Evolutionary conservation across 2,888 invertebrate genomes (phyloP), one percentile per base, ranked within the genome.

Genomic region (Neoscelio sp.): DNA sequence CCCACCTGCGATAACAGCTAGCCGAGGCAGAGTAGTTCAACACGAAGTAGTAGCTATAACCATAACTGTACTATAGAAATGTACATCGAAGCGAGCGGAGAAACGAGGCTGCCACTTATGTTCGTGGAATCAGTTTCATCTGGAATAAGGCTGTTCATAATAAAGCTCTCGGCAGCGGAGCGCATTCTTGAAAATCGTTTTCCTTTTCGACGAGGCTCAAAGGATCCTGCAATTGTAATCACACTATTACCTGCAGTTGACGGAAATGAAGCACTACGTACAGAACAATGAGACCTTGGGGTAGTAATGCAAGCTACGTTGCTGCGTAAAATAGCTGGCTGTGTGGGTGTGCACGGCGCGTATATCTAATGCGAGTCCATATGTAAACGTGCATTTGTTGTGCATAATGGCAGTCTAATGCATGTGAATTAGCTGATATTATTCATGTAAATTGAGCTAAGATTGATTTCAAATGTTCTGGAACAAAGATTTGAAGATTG

Each of bases 11-110:
- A 65, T 62, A 62, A 28, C 48, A 18, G 23, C 52, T 35, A 56
- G 50, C 44, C 12, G 17, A 60, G 54, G 52, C 48, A 30, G 48
- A 58, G 44, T 35, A 67, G 56, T 48, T 60, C 18, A 42, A 62
- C 48, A 40, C 33, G 18, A 8, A 71, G 68, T 56, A 70, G 60
- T 68, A 48, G 71, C 82, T 56, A 78, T 81, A 82, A 82, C 83
- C 82, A 79, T 83, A 79, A 81, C 81, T 74, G 78, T 70, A 38
- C 40, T 48, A 46, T 62, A 62, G 52, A 65, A 74, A 50, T 62
- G 62, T 75, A 74, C 46, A 71, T 71, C 33, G 60, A 28, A 35
- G 50, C 15, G 56, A 26, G 44, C 30, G 23, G 18, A 65, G 62
- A 58, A 71, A 68, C 30, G 52, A 38, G 52, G 44, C 54, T 28